Evolutionary conservation across 2,797 vertebrate genomes (phyloP).

Genomic region (Poeciliopsis turneri): DNA sequence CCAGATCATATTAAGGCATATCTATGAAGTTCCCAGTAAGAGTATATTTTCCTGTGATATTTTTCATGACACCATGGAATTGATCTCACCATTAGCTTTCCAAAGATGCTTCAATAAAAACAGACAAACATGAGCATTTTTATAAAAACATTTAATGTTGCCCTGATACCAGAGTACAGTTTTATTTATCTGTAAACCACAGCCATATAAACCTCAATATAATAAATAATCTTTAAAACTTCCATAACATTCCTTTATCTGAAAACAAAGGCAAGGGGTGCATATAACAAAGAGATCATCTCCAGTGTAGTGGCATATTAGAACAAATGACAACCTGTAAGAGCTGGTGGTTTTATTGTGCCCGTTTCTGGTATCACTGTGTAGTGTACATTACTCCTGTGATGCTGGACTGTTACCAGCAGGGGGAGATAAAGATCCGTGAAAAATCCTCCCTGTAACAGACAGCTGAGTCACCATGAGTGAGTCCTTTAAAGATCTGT

Average conservation of each 20-base stretch:
- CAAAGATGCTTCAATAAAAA: not conserved
- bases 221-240: conserved; percentile 68
- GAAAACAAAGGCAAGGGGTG: conserved; percentile 25
- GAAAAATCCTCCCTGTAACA: conserved; percentile 40
- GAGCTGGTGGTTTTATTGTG: not conserved
- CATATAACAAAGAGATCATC: conserved; percentile 22
- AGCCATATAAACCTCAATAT: conserved; percentile 50
- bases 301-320: not conserved
- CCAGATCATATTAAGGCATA: not conserved
- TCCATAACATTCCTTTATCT: conserved; percentile 24
- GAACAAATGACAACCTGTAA: conserved; percentile 7
- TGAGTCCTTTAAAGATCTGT: not conserved
- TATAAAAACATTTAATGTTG: conserved; percentile 64
- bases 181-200: conserved; percentile 55
- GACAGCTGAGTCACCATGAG: conserved; percentile 18
- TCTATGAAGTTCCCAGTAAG: not conserved
- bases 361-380: conserved; percentile 1
- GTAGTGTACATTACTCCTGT: conserved; percentile 28
- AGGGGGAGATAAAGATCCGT: conserved; percentile 42
- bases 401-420: conserved; percentile 45
- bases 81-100: not conserved
- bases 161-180: conserved; percentile 42
- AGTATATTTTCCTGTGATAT: not conserved
- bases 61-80: not conserved
- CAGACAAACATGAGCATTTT: conserved; percentile 2